Conservation (phyloP, 1,140 invertebrate species). For the Lepidotrigona ventralis region DNA sequence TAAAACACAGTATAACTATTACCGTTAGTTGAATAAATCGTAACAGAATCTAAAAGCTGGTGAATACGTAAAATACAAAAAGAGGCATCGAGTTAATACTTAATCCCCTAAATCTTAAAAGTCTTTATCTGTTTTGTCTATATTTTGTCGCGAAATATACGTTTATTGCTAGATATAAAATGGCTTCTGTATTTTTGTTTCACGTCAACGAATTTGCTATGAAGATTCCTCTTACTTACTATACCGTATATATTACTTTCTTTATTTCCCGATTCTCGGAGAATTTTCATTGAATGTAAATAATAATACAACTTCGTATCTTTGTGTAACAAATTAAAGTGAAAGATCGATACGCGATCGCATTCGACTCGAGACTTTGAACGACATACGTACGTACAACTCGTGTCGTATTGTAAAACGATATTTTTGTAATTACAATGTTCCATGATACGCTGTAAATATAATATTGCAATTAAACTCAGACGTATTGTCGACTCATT, state of each 20-base stretch:
- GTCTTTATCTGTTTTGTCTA: no score
- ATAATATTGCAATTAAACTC: constrained; percentile 62
- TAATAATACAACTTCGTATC: neutral
- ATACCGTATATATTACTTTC: neutral
- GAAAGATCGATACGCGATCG: neutral
- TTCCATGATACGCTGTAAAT: constrained; percentile 65
- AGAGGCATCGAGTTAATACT: no score
- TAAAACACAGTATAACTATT: no score
- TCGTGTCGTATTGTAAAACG: constrained; percentile 25
- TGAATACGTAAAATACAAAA: no score
- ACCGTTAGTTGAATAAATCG: no score
- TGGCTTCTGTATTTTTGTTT: no score
- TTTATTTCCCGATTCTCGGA: neutral
- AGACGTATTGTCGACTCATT: constrained; percentile 7
- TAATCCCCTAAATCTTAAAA: no score
- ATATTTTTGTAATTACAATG: constrained; percentile 62
- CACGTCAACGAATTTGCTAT: no score
- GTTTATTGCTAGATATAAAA: no score
- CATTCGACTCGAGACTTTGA: neutral
- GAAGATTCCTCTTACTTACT: no score
- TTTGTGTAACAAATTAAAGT: constrained; percentile 46
- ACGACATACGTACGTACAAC: neutral
- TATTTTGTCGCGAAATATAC: no score
- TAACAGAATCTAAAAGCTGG: no score
- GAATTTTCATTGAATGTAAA: neutral